Conservation (phyloP, 2,888 invertebrate genomes). For the Pollenia amentaria region DNA sequence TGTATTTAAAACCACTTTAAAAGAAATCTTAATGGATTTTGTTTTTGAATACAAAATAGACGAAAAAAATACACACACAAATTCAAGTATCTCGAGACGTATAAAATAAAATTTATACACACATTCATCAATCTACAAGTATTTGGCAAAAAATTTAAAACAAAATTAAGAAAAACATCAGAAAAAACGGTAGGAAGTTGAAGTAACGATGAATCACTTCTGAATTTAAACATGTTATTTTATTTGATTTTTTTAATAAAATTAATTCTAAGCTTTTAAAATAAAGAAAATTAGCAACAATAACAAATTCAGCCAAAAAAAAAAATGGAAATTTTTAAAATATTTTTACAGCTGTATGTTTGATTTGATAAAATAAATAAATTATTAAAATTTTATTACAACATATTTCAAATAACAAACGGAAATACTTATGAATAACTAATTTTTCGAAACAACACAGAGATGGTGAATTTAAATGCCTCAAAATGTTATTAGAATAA, state of each 20-base stretch:
- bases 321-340: constrained; percentile 31
- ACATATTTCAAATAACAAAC: too few species aligned
- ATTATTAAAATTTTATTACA: background rate
- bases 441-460: background rate
- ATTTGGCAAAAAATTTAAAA: constrained; percentile 34
- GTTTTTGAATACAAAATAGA: constrained; percentile 39
- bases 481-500: too few species aligned
- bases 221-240: constrained; percentile 58
- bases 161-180: constrained; percentile 13
- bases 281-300: constrained; percentile 18
- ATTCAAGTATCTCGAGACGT: constrained; percentile 29
- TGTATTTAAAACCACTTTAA: constrained; percentile 74
- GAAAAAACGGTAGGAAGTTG: constrained; percentile 71
- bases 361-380: constrained; percentile 15
- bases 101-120: constrained; percentile 30
- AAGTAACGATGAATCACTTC: constrained; percentile 72
- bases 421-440: too few species aligned
- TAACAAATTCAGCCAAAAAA: constrained; percentile 6
- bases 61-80: constrained; percentile 29
- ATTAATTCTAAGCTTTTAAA: constrained; percentile 48
- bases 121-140: constrained; percentile 63
- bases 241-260: constrained; percentile 19
- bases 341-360: constrained; percentile 12
- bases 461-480: too few species aligned
- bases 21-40: constrained; percentile 69